Base-by-base conservation (phyloP, 1,140 invertebrate genomes). In the Nomia melanderi region DNA sequence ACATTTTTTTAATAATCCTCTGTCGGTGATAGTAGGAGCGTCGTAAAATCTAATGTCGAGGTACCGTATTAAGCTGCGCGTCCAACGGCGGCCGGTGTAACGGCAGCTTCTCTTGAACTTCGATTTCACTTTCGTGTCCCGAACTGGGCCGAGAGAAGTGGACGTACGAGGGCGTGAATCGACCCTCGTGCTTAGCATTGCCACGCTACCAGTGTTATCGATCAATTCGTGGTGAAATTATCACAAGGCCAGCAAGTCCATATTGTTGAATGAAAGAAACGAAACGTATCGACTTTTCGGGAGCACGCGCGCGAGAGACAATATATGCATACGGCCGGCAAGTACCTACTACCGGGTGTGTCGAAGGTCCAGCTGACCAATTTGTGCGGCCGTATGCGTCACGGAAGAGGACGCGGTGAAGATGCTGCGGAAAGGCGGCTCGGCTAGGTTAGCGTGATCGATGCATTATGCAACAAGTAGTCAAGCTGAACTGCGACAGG, bases 391-490 rank as follows among this genome's bases (percentile, higher is more conserved):
- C 0, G 12, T 9, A 17, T 14, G n/a, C 20, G 17, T 9, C 36
- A 6, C 31, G 23, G 7, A 20, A 27, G 36, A 47, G 14, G 29
- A 36, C 11, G 56, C 31, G 25, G 6, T 47, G 29, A 78, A 82
- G 64, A 82, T 64, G 12, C 44, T 64, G 33, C 39, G 59, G 11
- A 39, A 4, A 39, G 47, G 20, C 33, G 27, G 56, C 57, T 12
- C 6, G 3, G 25, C 31, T 57, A 78, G 56, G 53, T 77, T 53
- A 53, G 33, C 25, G 12, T 69, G 33, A 82, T 85, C 83, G 72
- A 80, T 87, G 75, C 75, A 87, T 86, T 85, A 87, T 87, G 86
- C 86, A 88, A 88, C 86, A 85, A 88, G 84, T 87, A 84, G 84
- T 53, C 73, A 74, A 64, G 64, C 77, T 66, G 67, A 76, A 80